These are phyloP conservation scores for Pocillopora verrucosa DNA, from an alignment of 64 coral and sea anemone genomes.

Conservation along the genomic window DNA sequence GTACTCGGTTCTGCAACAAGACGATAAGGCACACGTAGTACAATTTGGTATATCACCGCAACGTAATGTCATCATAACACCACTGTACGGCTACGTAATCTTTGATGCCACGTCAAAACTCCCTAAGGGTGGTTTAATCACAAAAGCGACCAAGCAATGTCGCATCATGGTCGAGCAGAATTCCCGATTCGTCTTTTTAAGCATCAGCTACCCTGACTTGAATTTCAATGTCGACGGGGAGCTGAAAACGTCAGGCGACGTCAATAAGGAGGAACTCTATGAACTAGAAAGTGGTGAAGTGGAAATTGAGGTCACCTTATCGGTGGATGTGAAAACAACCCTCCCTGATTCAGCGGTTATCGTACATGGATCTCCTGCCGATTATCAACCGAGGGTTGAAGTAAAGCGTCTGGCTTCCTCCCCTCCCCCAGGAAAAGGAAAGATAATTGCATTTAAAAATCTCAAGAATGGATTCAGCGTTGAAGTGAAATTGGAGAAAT, in stretches of 20 bases:
- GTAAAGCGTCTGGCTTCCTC: background rate
- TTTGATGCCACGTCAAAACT: background rate
- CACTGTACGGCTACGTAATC: background rate
- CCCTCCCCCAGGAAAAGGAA: background rate
- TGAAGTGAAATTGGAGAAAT: slow-evolving; percentile 3
- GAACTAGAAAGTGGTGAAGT: background rate
- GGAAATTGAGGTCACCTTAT: background rate
- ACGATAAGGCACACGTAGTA: background rate
- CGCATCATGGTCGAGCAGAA: background rate
- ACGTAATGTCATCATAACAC: background rate
- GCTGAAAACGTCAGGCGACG: background rate
- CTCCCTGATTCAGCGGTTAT: background rate
- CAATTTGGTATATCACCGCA: background rate
- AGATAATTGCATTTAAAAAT: background rate
- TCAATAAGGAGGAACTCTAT: background rate
- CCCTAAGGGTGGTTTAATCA: background rate
- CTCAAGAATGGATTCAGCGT: slow-evolving; percentile 15
- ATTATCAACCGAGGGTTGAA: background rate
- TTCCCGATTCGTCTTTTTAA: background rate
- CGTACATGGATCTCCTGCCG: background rate
- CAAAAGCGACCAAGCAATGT: background rate
- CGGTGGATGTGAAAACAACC: background rate
- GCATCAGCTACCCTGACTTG: slow-evolving; percentile 4
- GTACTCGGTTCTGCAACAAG: background rate
- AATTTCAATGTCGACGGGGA: background rate